Conservation (phyloP, 2,113 vertebrate genomes). For the Turnix velox region DNA sequence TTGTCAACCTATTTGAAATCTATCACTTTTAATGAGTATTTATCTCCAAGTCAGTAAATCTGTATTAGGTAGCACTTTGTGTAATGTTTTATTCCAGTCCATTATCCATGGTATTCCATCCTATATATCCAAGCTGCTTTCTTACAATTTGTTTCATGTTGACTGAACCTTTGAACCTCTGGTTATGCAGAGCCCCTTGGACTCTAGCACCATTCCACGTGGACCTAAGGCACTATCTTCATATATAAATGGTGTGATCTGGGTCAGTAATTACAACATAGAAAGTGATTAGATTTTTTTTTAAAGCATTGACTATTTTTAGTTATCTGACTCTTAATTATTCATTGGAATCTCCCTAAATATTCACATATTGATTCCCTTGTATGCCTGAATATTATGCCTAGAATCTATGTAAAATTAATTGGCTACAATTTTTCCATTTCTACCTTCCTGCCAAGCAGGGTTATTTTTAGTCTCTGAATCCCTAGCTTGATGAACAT, state of each 20-base stretch:
- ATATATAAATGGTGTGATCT: not conserved
- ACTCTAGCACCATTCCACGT: not conserved
- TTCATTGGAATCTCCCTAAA: slow-evolving; percentile 26
- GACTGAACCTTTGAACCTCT: not conserved
- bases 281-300: not conserved
- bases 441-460: not conserved
- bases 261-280: slow-evolving; percentile 9
- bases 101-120: not conserved
- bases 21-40: slow-evolving; percentile 51
- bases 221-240: not conserved
- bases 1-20: slow-evolving; percentile 51
- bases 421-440: slow-evolving; percentile 16
- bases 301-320: not conserved
- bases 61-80: not conserved
- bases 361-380: slow-evolving; percentile 21
- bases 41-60: slow-evolving; percentile 35
- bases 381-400: slow-evolving; percentile 28
- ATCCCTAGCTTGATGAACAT: slow-evolving; percentile 3
- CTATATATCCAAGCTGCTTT: not conserved
- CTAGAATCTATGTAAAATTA: slow-evolving; percentile 19
- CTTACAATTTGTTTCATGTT: not conserved
- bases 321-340: slow-evolving; percentile 41
- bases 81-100: slow-evolving; percentile 21
- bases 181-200: not conserved
- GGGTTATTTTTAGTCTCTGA: slow-evolving; percentile 17